phyloP scores from a whole-genome alignment of 2,888 invertebrate genomes.

The Parnassius mnemosyne region DNA sequence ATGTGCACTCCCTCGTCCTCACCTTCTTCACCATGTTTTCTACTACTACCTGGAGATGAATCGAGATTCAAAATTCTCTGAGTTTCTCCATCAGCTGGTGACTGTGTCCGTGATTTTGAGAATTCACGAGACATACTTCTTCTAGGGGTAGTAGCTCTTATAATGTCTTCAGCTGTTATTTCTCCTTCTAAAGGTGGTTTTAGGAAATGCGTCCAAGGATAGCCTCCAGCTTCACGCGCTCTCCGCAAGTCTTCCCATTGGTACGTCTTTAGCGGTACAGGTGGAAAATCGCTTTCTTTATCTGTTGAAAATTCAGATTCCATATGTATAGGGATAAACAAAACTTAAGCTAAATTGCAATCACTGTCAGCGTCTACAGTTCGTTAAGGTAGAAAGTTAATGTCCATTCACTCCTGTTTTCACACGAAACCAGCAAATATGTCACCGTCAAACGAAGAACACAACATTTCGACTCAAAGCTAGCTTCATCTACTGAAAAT shows the following conservation, averaged over 20 bases:
- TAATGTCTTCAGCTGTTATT: constrained; percentile 75
- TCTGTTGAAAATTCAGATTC: constrained; percentile 79
- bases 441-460: constrained; percentile 71
- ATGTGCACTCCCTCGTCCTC: constrained; percentile 70
- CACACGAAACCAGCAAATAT: constrained; percentile 60
- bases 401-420: constrained; percentile 35
- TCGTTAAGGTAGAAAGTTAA: constrained; percentile 27
- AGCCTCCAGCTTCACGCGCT: constrained; percentile 85
- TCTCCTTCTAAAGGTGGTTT: constrained; percentile 81
- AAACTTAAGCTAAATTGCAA: constrained; percentile 31
- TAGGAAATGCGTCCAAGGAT: constrained; percentile 90
- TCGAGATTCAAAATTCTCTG: constrained; percentile 72
- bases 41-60: constrained; percentile 75
- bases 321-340: constrained; percentile 68
- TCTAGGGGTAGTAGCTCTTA: constrained; percentile 68
- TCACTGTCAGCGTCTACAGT: constrained; percentile 36
- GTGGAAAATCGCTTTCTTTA: constrained; percentile 77
- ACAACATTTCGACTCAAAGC: constrained; percentile 77
- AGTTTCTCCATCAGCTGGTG: constrained; percentile 57
- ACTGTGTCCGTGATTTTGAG: constrained; percentile 69
- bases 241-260: constrained; percentile 90
- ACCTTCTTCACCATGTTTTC: constrained; percentile 70
- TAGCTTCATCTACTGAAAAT: constrained; percentile 74
- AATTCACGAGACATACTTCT: constrained; percentile 75
- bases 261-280: constrained; percentile 88